Percentiles rank a stretch among this genome's conserved stretches.
These are phyloP conservation scores for Procambarus virginalis DNA, from an alignment of 1,140 invertebrate species.

Conservation along the genomic window DNA sequence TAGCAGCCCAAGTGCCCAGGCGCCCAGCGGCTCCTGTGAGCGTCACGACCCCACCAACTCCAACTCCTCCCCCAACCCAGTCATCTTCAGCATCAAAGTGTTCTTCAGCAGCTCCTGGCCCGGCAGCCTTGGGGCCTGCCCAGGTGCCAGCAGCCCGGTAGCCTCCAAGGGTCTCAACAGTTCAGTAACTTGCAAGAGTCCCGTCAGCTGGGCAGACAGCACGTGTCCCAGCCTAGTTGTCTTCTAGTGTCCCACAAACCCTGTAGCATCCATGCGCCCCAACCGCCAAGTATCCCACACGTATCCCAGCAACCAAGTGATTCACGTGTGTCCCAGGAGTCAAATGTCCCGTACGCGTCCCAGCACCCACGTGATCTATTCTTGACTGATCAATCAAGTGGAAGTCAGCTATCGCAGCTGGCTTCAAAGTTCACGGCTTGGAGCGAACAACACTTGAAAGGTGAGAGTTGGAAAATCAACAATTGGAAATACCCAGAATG, in stretches of 20 bases:
- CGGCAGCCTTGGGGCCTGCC: neutral
- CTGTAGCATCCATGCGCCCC: neutral
- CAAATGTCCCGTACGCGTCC: neutral
- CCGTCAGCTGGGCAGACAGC: neutral
- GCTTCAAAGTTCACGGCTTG: neutral
- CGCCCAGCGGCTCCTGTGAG: neutral
- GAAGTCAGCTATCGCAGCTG: neutral
- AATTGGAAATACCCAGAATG: constrained; percentile 23
- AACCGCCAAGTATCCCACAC: neutral
- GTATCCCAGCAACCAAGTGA: neutral
- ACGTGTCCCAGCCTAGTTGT: neutral
- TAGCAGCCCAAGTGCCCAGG: neutral
- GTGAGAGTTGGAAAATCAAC: constrained; percentile 25
- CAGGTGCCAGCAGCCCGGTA: neutral
- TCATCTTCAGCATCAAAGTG: neutral
- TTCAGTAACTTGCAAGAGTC: neutral
- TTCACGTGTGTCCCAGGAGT: neutral
- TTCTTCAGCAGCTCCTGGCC: neutral
- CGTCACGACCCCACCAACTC: neutral
- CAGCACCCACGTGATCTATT: too few relatives aligned
- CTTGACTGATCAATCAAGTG: neutral
- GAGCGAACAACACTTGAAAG: constrained; percentile 11
- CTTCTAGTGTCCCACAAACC: neutral
- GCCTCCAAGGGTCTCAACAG: neutral
- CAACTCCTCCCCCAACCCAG: too few relatives aligned